Evolutionary conservation across 2,888 invertebrate genomes (phyloP).

Genomic region (Congeria kusceri): DNA sequence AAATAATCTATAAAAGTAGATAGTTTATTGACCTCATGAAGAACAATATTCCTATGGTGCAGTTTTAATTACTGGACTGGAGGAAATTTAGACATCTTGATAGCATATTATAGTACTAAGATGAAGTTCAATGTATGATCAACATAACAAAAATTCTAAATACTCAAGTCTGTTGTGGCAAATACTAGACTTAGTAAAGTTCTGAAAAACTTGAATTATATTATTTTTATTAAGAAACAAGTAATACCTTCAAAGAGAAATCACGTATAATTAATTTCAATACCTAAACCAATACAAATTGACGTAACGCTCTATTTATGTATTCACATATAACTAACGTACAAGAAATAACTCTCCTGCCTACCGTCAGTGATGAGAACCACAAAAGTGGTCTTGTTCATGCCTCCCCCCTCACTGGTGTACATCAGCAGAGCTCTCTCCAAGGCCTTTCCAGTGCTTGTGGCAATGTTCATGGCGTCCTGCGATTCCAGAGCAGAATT

Average conservation of each 20-base stretch:
- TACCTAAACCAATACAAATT: not conserved
- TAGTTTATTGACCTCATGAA: no score
- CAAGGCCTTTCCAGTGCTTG: conserved; percentile 23
- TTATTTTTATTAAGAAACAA: not conserved
- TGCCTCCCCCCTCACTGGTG: conserved; percentile 1
- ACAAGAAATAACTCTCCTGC: not conserved
- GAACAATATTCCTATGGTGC: no score
- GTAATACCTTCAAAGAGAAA: not conserved
- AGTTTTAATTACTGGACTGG: no score
- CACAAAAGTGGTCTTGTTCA: conserved; percentile 4
- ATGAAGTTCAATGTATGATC: no score
- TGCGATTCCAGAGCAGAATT: conserved; percentile 1
- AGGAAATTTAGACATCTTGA: no score
- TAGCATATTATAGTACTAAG: no score
- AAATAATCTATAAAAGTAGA: no score
- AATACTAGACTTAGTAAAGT: no score
- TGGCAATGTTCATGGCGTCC: conserved; percentile 19
- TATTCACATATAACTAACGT: not conserved
- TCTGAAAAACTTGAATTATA: no score
- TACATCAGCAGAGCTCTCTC: conserved; percentile 11
- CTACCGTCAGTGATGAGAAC: conserved; percentile 52
- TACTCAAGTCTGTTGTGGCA: no score
- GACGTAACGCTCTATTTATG: not conserved
- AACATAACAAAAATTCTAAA: no score
- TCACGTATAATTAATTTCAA: not conserved